These are phyloP conservation scores for Boleophthalmus pectinirostris DNA, from an alignment of 2,113 vertebrate genomes.

Conservation along the genomic window DNA sequence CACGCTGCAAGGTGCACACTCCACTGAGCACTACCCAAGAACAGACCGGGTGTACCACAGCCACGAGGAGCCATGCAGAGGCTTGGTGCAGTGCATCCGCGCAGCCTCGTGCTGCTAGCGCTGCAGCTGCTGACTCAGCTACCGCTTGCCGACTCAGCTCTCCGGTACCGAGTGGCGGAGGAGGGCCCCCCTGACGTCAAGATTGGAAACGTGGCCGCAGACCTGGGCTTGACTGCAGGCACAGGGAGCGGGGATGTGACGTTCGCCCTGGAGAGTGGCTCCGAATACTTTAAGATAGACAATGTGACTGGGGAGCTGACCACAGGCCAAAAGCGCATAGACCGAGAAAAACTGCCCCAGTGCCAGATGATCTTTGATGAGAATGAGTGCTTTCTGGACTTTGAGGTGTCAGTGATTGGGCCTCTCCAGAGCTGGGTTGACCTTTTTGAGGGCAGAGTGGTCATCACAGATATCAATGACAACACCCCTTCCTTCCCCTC, in stretches of 20 bases:
- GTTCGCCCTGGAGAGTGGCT: conserved; percentile 95
- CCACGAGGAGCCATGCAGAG: conserved; percentile 71
- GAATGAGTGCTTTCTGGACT: conserved; percentile 96
- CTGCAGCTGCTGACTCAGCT: conserved; percentile 87
- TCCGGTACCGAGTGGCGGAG: conserved; percentile 92
- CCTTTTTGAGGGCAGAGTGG: conserved; percentile 92
- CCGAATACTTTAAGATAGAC: conserved; percentile 96
- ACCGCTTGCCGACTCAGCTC: conserved; percentile 85
- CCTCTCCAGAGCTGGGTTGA: conserved; percentile 97
- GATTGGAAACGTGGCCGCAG: conserved; percentile 92
- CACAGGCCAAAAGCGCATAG: conserved; percentile 88
- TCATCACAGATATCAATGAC: conserved; percentile 96
- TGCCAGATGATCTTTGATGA: conserved; percentile 99
- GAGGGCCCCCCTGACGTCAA: conserved; percentile 92
- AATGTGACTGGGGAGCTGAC: conserved; percentile 96
- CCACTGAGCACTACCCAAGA: conserved; percentile 35
- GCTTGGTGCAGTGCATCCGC: conserved; percentile 78
- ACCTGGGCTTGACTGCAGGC: conserved; percentile 80
- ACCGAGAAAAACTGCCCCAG: conserved; percentile 94
- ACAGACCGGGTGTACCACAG: conserved; percentile 27
- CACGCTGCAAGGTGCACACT: conserved; percentile 45
- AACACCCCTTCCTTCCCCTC: conserved; percentile 97
- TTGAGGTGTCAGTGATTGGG: conserved; percentile 96
- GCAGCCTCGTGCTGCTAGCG: conserved; percentile 77
- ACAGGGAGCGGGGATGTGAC: conserved; percentile 91